Evolutionary conservation across 2,888 invertebrate genomes (phyloP).

Genomic region (Xestia sexstrigata): DNA sequence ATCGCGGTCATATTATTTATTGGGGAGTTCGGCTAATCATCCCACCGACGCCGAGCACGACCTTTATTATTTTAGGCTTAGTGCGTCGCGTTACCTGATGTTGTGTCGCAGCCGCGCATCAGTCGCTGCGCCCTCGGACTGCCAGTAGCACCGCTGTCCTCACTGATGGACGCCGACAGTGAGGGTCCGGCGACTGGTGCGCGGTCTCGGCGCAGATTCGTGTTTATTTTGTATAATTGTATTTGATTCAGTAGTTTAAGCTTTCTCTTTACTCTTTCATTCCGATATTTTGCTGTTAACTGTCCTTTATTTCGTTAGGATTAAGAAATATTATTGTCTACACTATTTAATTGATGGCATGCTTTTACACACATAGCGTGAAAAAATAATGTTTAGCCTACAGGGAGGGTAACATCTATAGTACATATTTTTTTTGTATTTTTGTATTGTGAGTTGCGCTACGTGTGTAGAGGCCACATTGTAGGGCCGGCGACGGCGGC

Average conservation of each 20-base stretch:
- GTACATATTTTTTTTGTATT: conserved; percentile 61
- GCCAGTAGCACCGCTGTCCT: not conserved
- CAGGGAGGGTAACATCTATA: conserved; percentile 61
- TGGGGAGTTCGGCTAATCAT: conserved; percentile 83
- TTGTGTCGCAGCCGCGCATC: conserved; percentile 73
- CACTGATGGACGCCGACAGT: not conserved
- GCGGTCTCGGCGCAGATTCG: conserved; percentile 68
- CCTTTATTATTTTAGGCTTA: conserved; percentile 81
- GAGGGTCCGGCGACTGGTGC: conserved; percentile 63
- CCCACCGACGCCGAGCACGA: conserved; percentile 89
- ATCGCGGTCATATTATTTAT: conserved; percentile 85
- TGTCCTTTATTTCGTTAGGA: conserved; percentile 65
- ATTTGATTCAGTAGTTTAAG: conserved; percentile 72
- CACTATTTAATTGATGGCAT: conserved; percentile 36
- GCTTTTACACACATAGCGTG: conserved; percentile 62
- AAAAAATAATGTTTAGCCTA: conserved; percentile 44
- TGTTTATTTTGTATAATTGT: conserved; percentile 75
- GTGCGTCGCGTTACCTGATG: conserved; percentile 88
- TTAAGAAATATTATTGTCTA: conserved; percentile 55
- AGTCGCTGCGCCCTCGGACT: conserved; percentile 60
- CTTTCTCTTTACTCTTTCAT: conserved; percentile 84
- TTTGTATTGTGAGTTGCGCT: conserved; percentile 59
- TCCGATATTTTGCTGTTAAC: conserved; percentile 75
- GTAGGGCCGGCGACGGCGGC: conserved; percentile 44
- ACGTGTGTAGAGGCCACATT: conserved; percentile 61